Evolutionary conservation across 1,140 invertebrate species (phyloP), one percentile per base, ranked within the genome.

Genomic region (Lethocerus indicus): DNA sequence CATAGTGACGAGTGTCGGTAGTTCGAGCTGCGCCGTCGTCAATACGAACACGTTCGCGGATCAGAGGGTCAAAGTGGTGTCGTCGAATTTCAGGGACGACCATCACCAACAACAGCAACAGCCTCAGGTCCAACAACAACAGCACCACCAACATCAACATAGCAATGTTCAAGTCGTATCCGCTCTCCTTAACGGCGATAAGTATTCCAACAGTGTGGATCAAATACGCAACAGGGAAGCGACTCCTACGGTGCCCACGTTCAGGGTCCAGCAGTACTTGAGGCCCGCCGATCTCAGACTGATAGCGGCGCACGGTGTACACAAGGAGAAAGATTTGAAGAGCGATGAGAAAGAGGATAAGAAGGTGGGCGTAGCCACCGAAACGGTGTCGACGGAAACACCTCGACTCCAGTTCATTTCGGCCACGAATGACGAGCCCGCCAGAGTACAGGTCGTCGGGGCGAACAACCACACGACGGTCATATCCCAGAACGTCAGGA

Each of bases 141-240:
- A 45, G n/a, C 45, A 40, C 7, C 24, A 43, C 40, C 53, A 54
- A 42, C 49, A 44, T 23, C 48, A 44, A 43, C 46, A 41, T n/a
- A 45, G 32, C 43, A 55, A 48, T 35, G 26, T 47, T 43, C 27
- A 48, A 49, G 49, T 40, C 23, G 50, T 48, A 13, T 26, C 44
- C 13, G 35, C 37, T 7, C 21, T 47, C 24, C 25, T 51, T 2
- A 51, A 44, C 21, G 44, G 27, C 27, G 42, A 51, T 25, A 51
- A 51, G 29, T 26, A 47, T 5, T 26, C 42, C 4, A 13, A 25
- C 18, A 44, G 23, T 16, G 16, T 27, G 27, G 29, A 44, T 44
- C 25, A 44, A 44, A 26, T 36, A 14, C 35, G 28, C 1, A 47
- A 47, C 29, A 25, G 45, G 27, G 42, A 44, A 27, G 42, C 25